Evolutionary conservation across 2,888 invertebrate genomes (phyloP).

Genomic region (Crocallis elinguaria): DNA sequence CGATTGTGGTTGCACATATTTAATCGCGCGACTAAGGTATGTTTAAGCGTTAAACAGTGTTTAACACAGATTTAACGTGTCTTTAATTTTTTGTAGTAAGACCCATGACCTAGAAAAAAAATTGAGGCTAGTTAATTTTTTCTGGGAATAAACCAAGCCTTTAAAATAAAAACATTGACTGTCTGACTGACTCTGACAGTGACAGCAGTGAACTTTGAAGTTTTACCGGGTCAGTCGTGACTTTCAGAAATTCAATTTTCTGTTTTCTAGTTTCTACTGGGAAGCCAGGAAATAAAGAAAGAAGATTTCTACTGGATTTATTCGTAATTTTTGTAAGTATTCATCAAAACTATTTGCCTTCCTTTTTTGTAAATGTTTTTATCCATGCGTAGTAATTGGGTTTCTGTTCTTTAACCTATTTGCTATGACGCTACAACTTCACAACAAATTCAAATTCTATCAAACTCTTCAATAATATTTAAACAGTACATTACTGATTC

Average conservation of each 20-base stretch:
- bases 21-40: no score
- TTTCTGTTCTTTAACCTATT: slow-evolving; percentile 7
- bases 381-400: background rate
- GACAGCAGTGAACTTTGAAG: slow-evolving; percentile 2
- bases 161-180: no score
- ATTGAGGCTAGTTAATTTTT: no score
- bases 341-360: background rate
- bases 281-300: no score
- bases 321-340: slow-evolving; percentile 41
- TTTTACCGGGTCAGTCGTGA: slow-evolving; percentile 56
- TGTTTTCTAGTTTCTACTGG: background rate
- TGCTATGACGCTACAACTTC: slow-evolving; percentile 16
- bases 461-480: background rate
- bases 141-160: no score
- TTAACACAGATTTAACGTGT: no score
- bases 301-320: slow-evolving; percentile 18
- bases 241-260: slow-evolving; percentile 58
- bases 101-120: no score
- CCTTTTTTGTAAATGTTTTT: background rate
- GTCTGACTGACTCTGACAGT: no score
- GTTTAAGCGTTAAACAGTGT: no score
- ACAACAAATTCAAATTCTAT: slow-evolving; percentile 5
- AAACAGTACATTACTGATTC: background rate
- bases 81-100: no score
- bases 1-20: no score